These are phyloP conservation scores for Neoseiulus cucumeris DNA, from an alignment of 1,140 invertebrate species.

Conservation along the genomic window DNA sequence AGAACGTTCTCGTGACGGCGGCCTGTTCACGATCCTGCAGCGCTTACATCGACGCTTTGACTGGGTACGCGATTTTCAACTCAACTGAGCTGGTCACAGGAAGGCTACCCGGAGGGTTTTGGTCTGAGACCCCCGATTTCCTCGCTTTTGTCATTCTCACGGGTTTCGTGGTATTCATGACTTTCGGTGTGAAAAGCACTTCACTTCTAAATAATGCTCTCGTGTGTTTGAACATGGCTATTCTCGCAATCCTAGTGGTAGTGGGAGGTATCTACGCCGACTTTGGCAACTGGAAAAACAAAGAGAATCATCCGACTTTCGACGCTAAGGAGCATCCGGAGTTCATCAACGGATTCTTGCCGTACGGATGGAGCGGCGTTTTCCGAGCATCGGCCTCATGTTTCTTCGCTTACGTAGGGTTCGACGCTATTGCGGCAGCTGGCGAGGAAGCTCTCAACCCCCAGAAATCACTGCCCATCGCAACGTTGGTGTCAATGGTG, in stretches of 20 bases:
- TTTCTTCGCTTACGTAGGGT: conserved; percentile 22
- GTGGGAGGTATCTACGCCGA: conserved; percentile 57
- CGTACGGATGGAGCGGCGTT: conserved; percentile 47
- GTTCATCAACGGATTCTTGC: conserved; percentile 42
- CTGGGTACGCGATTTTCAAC: conserved; percentile 55
- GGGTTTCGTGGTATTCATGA: conserved; percentile 28
- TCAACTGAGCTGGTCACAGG: conserved; percentile 47
- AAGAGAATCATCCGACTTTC: not conserved
- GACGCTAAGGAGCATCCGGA: not conserved
- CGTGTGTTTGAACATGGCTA: conserved; percentile 37
- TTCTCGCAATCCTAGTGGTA: conserved; percentile 38
- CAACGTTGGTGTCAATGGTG: conserved; percentile 21
- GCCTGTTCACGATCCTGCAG: conserved; percentile 68
- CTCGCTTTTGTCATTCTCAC: conserved; percentile 23
- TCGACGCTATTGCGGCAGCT: conserved; percentile 23
- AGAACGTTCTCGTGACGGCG: conserved; percentile 76
- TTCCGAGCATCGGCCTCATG: conserved; percentile 17
- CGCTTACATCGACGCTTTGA: conserved; percentile 66
- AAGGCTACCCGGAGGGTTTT: conserved; percentile 44
- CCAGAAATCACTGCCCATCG: conserved; percentile 22
- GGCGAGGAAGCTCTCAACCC: conserved; percentile 26
- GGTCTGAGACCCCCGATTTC: conserved; percentile 30
- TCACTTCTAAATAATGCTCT: conserved; percentile 57
- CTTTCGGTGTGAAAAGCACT: conserved; percentile 65
- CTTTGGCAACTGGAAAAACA: conserved; percentile 49